Conservation (phyloP, 2,888 invertebrate species). For the Rotaria macrura region DNA sequence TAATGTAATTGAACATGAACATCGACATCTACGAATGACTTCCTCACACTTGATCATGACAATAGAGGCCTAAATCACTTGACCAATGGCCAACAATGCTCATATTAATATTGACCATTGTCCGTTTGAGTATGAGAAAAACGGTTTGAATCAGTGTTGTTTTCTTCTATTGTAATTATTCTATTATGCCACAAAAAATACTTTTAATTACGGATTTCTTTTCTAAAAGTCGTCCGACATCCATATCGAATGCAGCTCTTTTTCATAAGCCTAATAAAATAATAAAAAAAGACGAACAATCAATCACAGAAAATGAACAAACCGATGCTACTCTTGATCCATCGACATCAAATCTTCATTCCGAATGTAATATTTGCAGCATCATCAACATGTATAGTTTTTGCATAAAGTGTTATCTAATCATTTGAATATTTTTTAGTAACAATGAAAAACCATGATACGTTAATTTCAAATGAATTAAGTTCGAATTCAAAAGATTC, state of each 20-base stretch:
- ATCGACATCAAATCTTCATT: not conserved
- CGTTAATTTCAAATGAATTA: not conserved
- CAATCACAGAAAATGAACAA: not conserved
- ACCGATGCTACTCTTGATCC: not conserved
- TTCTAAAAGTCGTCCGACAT: conserved; percentile 10
- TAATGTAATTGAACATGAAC: not conserved
- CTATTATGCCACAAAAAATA: not conserved
- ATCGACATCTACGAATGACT: not conserved
- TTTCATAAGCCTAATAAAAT: conserved; percentile 1
- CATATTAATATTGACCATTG: not conserved
- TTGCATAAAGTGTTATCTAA: no score
- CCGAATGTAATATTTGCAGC: not conserved
- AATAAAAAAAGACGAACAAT: not conserved
- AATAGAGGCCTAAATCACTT: not conserved
- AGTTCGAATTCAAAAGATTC: not conserved
- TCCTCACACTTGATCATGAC: not conserved
- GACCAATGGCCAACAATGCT: not conserved
- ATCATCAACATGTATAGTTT: not conserved
- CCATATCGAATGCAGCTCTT: conserved; percentile 34
- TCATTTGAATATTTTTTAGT: no score
- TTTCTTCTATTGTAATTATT: not conserved
- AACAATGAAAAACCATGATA: no score
- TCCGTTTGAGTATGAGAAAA: not conserved
- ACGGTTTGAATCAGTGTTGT: not conserved
- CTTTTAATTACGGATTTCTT: not conserved